Conservation (phyloP, 2,113 vertebrate genomes). For the Gobius niger region DNA sequence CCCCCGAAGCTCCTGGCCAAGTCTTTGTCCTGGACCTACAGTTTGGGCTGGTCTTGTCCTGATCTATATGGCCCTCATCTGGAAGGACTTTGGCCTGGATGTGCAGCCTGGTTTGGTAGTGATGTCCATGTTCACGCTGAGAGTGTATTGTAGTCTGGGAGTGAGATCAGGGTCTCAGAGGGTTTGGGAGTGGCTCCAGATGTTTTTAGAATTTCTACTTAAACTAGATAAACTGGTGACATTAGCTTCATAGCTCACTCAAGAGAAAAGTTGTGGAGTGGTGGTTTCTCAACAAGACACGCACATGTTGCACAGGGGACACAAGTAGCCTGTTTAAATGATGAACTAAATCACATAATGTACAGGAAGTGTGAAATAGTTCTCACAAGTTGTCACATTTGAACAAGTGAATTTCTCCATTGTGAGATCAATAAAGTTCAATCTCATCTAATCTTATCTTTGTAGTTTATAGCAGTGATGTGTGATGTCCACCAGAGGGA, state of each 20-base stretch:
- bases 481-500: not conserved
- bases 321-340: too few relatives aligned
- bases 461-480: not conserved
- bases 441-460: too few relatives aligned
- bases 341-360: too few relatives aligned
- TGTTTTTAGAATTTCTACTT: not conserved
- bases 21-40: not conserved
- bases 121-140: not conserved
- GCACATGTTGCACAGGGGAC: too few relatives aligned
- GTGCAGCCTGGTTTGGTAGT: not conserved
- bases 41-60: not conserved
- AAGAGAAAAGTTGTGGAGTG: not conserved
- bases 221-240: not conserved
- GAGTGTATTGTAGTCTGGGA: conserved; percentile 3
- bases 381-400: too few relatives aligned
- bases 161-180: conserved; percentile 3
- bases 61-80: too few relatives aligned
- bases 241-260: not conserved
- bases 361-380: too few relatives aligned
- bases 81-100: not conserved
- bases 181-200: conserved; percentile 3
- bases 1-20: not conserved
- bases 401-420: too few relatives aligned
- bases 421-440: too few relatives aligned
- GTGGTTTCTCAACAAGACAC: too few relatives aligned